A percentile compares a stretch with the other conserved stretches of the same genome.
These are phyloP conservation scores for Isaurus tuberculatus DNA, from an alignment of 92 coral and sea anemone genomes.

Conservation along the genomic window DNA sequence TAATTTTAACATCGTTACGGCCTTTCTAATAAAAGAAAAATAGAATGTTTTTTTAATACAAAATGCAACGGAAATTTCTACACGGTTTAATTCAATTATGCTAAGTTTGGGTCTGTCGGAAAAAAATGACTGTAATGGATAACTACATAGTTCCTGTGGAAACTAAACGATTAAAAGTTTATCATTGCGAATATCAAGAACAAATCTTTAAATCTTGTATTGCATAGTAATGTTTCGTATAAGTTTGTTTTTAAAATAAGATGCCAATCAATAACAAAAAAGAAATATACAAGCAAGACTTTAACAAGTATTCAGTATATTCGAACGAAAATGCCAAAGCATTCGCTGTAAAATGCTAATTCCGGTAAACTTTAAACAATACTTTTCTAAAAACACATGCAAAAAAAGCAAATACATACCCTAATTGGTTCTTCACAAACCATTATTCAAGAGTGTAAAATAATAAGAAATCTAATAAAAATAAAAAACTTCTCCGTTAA, in stretches of 20 bases:
- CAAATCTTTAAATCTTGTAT: background rate
- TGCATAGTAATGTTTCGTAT: background rate
- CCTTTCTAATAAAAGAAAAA: too few relatives aligned
- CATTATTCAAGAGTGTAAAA: conserved; percentile 76
- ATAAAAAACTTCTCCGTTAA: conserved; percentile 29
- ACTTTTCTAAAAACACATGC: background rate
- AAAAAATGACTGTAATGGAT: too few relatives aligned
- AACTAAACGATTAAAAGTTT: too few relatives aligned
- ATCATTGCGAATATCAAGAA: background rate
- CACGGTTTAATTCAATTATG: background rate
- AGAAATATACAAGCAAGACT: too few relatives aligned
- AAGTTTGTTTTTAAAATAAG: background rate
- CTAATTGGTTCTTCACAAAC: conserved; percentile 99
- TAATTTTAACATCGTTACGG: too few relatives aligned
- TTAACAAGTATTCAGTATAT: background rate
- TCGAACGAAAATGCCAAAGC: conserved; percentile 40
- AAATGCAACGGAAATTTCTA: too few relatives aligned
- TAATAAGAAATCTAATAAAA: conserved; percentile 33
- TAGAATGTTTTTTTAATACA: too few relatives aligned
- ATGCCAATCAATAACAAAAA: background rate
- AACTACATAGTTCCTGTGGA: too few relatives aligned
- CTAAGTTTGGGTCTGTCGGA: conserved; percentile 24
- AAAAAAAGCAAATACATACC: conserved; percentile 62
- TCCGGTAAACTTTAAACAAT: background rate
- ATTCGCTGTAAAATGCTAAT: conserved; percentile 3